Conservation (phyloP, 2,888 invertebrate genomes). For the Plagodis pulveraria region DNA sequence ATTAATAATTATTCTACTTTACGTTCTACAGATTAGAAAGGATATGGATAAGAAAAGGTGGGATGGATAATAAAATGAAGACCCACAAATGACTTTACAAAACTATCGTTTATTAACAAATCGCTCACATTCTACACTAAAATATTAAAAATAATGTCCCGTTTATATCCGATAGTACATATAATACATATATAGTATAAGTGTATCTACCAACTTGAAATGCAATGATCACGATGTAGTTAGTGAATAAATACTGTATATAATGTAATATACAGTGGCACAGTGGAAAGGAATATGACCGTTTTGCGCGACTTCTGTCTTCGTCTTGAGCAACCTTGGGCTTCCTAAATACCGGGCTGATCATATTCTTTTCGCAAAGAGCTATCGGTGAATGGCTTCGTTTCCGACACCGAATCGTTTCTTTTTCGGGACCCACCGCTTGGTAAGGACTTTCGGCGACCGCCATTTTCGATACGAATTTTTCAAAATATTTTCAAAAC, state of each 20-base stretch:
- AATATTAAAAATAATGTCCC: slow-evolving; percentile 64
- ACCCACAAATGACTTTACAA: slow-evolving; percentile 70
- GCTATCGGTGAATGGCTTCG: slow-evolving; percentile 43
- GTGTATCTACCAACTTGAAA: slow-evolving; percentile 57
- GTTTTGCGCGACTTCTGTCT: slow-evolving; percentile 65
- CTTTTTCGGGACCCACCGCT: slow-evolving; percentile 66
- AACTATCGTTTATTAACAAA: slow-evolving; percentile 80
- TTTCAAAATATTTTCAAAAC: slow-evolving; percentile 84
- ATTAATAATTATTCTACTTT: neutral
- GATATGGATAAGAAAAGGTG: slow-evolving; percentile 63
- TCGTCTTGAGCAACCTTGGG: slow-evolving; percentile 66
- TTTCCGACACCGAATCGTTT: slow-evolving; percentile 68
- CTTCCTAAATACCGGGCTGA: slow-evolving; percentile 63
- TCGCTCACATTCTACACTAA: slow-evolving; percentile 79
- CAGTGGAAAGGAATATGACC: slow-evolving; percentile 73
- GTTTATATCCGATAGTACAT: slow-evolving; percentile 58
- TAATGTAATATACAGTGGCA: slow-evolving; percentile 22
- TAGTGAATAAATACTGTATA: slow-evolving; percentile 41
- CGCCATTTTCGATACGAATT: slow-evolving; percentile 69
- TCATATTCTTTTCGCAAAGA: slow-evolving; percentile 76
- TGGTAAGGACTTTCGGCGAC: slow-evolving; percentile 64
- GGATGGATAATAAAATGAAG: slow-evolving; percentile 69
- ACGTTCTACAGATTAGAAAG: slow-evolving; percentile 36
- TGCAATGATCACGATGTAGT: slow-evolving; percentile 63
- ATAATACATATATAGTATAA: slow-evolving; percentile 56